Evolutionary conservation across 2,113 vertebrate genomes (phyloP), one percentile per base, ranked within the genome.

Genomic region (Paramormyrops kingsleyae): DNA sequence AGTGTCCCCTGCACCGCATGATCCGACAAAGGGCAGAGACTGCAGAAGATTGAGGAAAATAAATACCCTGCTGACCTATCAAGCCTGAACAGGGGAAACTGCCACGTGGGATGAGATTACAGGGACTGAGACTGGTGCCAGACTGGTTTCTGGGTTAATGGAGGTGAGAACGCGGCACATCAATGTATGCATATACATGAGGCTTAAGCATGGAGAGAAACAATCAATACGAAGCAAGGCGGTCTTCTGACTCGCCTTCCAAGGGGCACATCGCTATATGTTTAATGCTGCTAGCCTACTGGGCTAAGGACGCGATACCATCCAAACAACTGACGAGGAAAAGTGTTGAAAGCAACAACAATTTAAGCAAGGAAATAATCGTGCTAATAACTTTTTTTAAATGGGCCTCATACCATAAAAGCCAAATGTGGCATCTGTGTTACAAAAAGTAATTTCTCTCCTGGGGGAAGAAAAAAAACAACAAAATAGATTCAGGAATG

Each of bases 401-500:
- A 44, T 44, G 39, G 15, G 49, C 53, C 35, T 35, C 56, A 88
- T 46, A 66, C 87, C 87, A 62, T 62, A 62, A 62, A 88, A 88
- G 21, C 39, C 52, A 50, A 88, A 66, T n/a, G 52, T n/a, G 53
- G 59, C 87, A 88, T 88, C 52, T 88, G 52, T n/a, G 56, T 44
- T 62, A 88, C 56, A 88, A 62, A 53, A 50, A 24, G 49, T 52
- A 87, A 87, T 87, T 87, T 53, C 49, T 12, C 87, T 42, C 31
- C 56, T 53, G 19, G 52, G 53, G 59, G 56, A 42, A 42, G 9
- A 17, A n/a, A 87, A 86, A 47, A 86, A 21, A 84, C 27, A 47
- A n/a, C 85, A 35, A 87, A 87, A 66, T 39, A 88, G 35, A 88
- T 88, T 62, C 19, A 47, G 39, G n/a, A 88, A 66, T 62, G 87